Evolutionary conservation across 2,888 invertebrate genomes (phyloP).

Genomic region (Ormyrus nitidulus): DNA sequence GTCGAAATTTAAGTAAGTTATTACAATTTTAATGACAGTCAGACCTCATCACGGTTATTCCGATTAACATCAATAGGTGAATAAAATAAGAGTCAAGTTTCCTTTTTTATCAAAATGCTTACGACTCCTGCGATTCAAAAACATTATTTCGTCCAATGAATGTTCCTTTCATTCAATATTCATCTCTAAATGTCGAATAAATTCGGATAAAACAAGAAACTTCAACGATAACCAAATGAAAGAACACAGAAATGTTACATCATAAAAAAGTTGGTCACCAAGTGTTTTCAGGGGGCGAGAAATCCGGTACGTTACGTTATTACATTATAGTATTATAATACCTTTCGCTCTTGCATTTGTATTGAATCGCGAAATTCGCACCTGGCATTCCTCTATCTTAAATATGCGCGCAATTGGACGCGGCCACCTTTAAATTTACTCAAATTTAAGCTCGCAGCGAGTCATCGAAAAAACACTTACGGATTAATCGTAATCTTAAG

Average conservation of each 20-base stretch:
- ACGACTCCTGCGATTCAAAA: no score
- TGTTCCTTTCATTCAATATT: neutral
- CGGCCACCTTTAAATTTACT: neutral
- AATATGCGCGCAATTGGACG: neutral
- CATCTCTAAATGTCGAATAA: neutral
- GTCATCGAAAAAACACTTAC: constrained; percentile 45
- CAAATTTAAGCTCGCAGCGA: constrained; percentile 39
- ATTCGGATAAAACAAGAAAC: constrained; percentile 1
- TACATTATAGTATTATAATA: neutral
- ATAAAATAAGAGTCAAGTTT: neutral
- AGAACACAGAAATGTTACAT: constrained; percentile 24
- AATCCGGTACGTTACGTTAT: constrained; percentile 6
- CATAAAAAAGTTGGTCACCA: constrained; percentile 43
- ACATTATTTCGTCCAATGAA: neutral
- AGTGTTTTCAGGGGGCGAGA: constrained; percentile 23
- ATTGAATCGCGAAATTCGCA: constrained; percentile 8
- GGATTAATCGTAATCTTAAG: constrained; percentile 34
- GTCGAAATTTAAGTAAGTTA: neutral
- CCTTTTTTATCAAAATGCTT: neutral
- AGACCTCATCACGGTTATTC: neutral
- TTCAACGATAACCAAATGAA: neutral
- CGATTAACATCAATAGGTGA: neutral
- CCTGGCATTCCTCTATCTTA: neutral
- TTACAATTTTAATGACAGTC: neutral
- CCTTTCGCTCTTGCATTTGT: neutral